These are phyloP conservation scores for Melanerpes formicivorus DNA, from an alignment of 2,113 vertebrate species.

Conservation along the genomic window DNA sequence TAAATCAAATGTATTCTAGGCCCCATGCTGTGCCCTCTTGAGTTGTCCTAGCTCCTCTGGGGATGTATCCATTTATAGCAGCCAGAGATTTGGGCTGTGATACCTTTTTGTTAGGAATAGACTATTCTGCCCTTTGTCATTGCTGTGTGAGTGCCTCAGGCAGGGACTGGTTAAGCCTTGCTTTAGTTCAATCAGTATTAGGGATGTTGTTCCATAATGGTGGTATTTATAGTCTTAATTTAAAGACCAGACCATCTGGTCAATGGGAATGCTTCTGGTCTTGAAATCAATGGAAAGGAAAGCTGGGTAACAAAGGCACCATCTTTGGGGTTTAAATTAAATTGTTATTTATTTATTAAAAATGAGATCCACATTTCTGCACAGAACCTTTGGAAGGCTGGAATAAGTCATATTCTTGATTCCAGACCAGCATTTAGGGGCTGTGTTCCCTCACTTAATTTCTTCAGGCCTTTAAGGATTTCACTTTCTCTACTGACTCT, in stretches of 20 bases:
- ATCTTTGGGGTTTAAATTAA: too few relatives aligned
- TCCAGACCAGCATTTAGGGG: background rate
- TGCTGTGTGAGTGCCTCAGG: background rate
- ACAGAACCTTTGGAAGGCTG: background rate
- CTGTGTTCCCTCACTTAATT: background rate
- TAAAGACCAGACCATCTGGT: background rate
- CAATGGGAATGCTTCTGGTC: background rate
- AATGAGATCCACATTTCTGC: background rate
- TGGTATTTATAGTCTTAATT: background rate
- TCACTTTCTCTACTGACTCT: background rate
- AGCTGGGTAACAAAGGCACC: background rate
- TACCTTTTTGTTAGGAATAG: background rate
- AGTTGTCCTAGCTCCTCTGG: background rate
- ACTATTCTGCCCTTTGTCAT: background rate
- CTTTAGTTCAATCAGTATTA: background rate
- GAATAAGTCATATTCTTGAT: background rate
- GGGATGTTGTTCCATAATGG: background rate
- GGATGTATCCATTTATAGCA: fast-evolving
- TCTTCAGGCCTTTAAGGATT: background rate
- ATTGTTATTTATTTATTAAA: too few relatives aligned
- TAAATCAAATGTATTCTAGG: background rate
- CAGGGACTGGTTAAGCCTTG: background rate
- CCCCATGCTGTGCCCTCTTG: background rate
- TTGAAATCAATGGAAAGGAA: background rate
- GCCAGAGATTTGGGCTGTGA: background rate